Evolutionary conservation across 92 coral and sea anemone genomes (phyloP), one percentile per base, ranked within the genome.

Genomic region (Paramuricea clavata): DNA sequence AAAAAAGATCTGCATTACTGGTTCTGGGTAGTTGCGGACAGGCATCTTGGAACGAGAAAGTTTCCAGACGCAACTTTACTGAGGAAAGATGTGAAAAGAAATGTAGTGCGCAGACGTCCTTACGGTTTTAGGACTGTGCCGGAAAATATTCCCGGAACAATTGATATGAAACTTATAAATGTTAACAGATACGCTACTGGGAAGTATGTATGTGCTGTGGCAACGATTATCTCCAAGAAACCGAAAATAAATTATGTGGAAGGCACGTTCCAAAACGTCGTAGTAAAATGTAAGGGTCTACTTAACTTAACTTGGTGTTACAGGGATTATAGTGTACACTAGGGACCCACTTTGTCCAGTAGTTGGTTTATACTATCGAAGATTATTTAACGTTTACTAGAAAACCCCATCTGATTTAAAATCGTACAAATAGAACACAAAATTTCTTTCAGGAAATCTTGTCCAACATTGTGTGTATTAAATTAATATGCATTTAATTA

Each of bases 191-290:
- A 47, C 47, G 61, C 41, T 0, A 49, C 60, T 0, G 81, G 81
- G 57, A 76, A 43, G n/a, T 76, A 76, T 50, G 16, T 26, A 49
- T 76, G 81, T 30, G 64, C 64, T 2, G 81, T 76, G 3, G 64
- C 32, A 0, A 65, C 72, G 19, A 2, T 76, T 3, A 23, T 49
- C 25, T 9, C 32, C 30, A 0, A 5, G 1, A 19, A 9, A 0
- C 25, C 52, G 25, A 49, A 26, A 8, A 74, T 17, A 28, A 17
- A 47, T 26, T 76, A 76, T 76, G 64, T 49, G 9, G 81, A 76
- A 49, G 35, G 6, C 33, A 76, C 81, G 41, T 76, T 39, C 27
- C 57, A 19, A 39, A 25, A 13, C 64, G 81, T 76, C 8, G 10
- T 16, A 15, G 81, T 76, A 5, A 76, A 76, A 76, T 21, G 81